A percentile compares a stretch with the other conserved stretches of the same genome.
phyloP scores from a whole-genome alignment of 2,113 vertebrate genomes.

The Furnarius figulus region DNA sequence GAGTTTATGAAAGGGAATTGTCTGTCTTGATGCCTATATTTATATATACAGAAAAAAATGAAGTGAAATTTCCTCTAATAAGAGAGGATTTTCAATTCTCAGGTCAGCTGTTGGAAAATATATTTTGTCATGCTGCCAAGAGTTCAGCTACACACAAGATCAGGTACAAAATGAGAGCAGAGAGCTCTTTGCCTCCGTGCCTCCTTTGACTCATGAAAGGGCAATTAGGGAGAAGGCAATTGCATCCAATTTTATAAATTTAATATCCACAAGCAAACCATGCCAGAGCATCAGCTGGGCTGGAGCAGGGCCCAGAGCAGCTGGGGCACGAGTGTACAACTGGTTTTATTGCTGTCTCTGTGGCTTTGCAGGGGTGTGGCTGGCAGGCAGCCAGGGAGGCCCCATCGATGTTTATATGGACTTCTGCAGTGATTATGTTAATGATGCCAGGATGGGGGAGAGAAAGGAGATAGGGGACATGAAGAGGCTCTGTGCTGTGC shows the following conservation, averaged over 20 bases:
- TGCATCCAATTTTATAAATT: neutral
- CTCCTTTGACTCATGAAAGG: neutral
- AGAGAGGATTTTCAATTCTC: neutral
- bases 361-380: conserved; percentile 38
- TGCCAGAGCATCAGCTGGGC: conserved; percentile 48
- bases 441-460: neutral
- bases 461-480: neutral
- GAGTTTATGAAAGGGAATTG: neutral
- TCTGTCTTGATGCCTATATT: neutral
- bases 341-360: conserved; percentile 33
- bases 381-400: conserved; percentile 49
- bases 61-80: neutral
- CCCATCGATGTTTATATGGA: neutral
- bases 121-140: neutral
- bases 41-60: neutral
- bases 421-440: neutral
- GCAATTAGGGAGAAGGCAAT: conserved; percentile 18
- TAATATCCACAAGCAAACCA: conserved; percentile 25
- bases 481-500: neutral
- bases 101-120: neutral
- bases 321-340: conserved; percentile 24
- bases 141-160: neutral
- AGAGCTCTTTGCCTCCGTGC: neutral
- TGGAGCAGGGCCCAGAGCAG: conserved; percentile 43
- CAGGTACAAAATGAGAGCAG: neutral